Evolutionary conservation across 1,140 invertebrate genomes (phyloP), one percentile per base, ranked within the genome.

Genomic region (Triops longicaudatus): DNA sequence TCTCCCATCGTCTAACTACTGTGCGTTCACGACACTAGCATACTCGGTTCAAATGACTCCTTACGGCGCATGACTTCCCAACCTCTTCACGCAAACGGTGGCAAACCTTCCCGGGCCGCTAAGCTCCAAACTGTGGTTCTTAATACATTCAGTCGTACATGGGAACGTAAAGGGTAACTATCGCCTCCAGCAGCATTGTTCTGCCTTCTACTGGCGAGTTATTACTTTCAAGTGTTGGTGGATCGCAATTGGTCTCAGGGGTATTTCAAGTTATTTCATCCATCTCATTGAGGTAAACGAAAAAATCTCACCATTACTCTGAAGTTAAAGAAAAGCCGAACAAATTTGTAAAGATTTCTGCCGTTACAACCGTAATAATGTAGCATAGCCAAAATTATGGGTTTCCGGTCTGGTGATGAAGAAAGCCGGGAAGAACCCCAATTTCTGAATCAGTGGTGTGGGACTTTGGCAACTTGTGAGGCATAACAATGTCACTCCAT

Each of bases 371-470:
- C 31, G 2, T 37, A 37, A 37, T 37, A 37, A 37, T 37, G 31
- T 37, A 37, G 31, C 31, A 37, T 37, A 37, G 31, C 31, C 31
- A 37, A 37, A 37, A 4, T 37, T 37, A 37, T 37, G 31, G 31
- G 31, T 37, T 37, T 37, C 31, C 31, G 31, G 31, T 37, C 31
- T 37, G 50, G 50, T 63, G 17, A 17, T 44, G 17, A 63, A 63
- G 14, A 63, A 63, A 37, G 31, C 31, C 7, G 14, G 17, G 50
- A n/a, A 63, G 50, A n/a, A 63, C 17, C 50, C 50, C 50, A 63
- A 63, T 63, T 63, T 63, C 50, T 9, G 22, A 63, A 63, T 63
- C 50, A 63, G 50, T 63, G 50, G 50, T 63, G n/a, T 63, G 50
- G 50, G 50, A 63, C 50, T 63, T 63, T 5, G n/a, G 3, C 17